Evolutionary conservation across 2,797 vertebrate species (phyloP).

Genomic region (Steatocranus sp.): DNA sequence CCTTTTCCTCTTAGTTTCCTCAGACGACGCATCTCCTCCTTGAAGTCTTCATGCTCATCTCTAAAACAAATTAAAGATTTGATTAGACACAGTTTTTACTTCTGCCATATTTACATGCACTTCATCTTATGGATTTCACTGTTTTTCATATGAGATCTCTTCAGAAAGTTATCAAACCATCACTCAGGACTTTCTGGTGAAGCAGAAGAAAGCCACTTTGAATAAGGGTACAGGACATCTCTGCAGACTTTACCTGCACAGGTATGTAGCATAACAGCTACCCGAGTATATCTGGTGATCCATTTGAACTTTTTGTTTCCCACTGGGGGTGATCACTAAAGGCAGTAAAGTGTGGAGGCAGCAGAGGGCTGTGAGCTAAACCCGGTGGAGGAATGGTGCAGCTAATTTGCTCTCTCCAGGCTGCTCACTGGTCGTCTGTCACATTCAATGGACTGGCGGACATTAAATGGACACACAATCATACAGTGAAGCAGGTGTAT

Average conservation of each 20-base stretch:
- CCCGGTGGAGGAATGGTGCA: background rate
- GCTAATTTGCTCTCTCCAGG: background rate
- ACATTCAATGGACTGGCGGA: fast-evolving
- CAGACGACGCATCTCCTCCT: constrained; percentile 88
- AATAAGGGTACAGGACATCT: fast-evolving
- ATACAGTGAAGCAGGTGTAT: background rate
- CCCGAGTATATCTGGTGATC: fast-evolving
- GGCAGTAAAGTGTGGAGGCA: background rate
- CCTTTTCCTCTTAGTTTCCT: constrained; percentile 90
- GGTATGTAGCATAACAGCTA: background rate
- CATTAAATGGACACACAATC: background rate
- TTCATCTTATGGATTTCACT: background rate
- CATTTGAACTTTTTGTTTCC: fast-evolving
- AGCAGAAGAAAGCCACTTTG: background rate
- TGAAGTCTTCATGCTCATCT: constrained; percentile 96
- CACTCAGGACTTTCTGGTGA: background rate
- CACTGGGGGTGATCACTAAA: background rate
- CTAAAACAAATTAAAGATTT: constrained; percentile 55
- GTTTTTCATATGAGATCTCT: background rate
- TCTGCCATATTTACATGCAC: fast-evolving
- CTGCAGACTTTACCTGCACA: background rate
- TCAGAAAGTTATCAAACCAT: background rate
- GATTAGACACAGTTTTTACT: background rate
- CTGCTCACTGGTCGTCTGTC: background rate
- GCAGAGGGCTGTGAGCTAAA: background rate